phyloP scores from a whole-genome alignment of 2,113 vertebrate species.

The Sus scrofa region T2T-Sscrofa CM000825.6:57689001-57689500 shows the following conservation, averaged over 20 bases:
- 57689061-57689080: not conserved
- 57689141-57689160: not conserved
- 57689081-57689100: not conserved
- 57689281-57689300: not conserved
- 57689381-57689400: slow-evolving; percentile 32
- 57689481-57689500: not conserved
- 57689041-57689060: slow-evolving; percentile 50
- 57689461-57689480: slow-evolving; percentile 41
- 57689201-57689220: not conserved
- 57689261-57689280: not conserved
- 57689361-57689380: slow-evolving; percentile 47
- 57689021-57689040: slow-evolving; percentile 5
- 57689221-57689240: slow-evolving; percentile 15
- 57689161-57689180: not conserved
- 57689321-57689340: not conserved
- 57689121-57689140: not conserved
- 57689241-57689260: slow-evolving; percentile 8
- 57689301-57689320: slow-evolving; percentile 1
- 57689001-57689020: slow-evolving; percentile 24
- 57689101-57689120: not conserved
- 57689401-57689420: slow-evolving; percentile 57
- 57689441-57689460: slow-evolving; percentile 47
- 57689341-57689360: slow-evolving; percentile 54
- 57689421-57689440: slow-evolving; percentile 65
- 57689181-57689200: slow-evolving; percentile 37